A percentile compares a stretch with the other conserved stretches of the same genome.
Conservation (phyloP, 2,797 vertebrate species). For the Arrhamphus sclerolepis region DNA sequence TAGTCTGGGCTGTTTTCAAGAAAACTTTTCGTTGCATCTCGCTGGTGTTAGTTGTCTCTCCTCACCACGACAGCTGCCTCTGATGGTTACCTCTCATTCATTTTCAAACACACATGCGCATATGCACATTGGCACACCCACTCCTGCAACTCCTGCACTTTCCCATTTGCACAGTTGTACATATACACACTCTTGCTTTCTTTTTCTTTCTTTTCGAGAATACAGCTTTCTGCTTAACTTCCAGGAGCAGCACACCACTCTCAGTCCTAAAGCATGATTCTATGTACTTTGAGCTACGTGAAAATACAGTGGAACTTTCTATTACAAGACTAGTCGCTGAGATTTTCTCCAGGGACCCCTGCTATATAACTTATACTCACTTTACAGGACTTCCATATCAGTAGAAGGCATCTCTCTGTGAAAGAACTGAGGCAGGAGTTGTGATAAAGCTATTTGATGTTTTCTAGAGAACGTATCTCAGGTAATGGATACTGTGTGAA, state of each 20-base stretch:
- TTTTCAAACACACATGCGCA: conserved; percentile 54
- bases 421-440: conserved; percentile 63
- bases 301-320: conserved; percentile 73
- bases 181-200: conserved; percentile 51
- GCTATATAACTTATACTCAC: conserved; percentile 76
- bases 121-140: conserved; percentile 34
- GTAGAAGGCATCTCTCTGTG: conserved; percentile 64
- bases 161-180: conserved; percentile 45
- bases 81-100: conserved; percentile 75
- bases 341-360: conserved; percentile 63
- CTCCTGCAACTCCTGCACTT: conserved; percentile 25
- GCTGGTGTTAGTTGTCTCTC: conserved; percentile 74
- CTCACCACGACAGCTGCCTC: conserved; percentile 75
- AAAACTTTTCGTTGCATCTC: conserved; percentile 54
- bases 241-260: conserved; percentile 64
- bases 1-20: conserved; percentile 52
- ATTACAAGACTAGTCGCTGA: conserved; percentile 68
- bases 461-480: conserved; percentile 62
- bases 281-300: conserved; percentile 73
- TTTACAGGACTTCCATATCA: conserved; percentile 77
- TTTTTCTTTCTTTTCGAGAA: conserved; percentile 49
- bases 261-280: conserved; percentile 65
- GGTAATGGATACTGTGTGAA: conserved; percentile 79
- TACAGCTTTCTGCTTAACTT: conserved; percentile 73
- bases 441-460: conserved; percentile 76